These are phyloP conservation scores for Amphiprion clarkii DNA, from an alignment of 2,797 vertebrate genomes.

Conservation along the genomic window DNA sequence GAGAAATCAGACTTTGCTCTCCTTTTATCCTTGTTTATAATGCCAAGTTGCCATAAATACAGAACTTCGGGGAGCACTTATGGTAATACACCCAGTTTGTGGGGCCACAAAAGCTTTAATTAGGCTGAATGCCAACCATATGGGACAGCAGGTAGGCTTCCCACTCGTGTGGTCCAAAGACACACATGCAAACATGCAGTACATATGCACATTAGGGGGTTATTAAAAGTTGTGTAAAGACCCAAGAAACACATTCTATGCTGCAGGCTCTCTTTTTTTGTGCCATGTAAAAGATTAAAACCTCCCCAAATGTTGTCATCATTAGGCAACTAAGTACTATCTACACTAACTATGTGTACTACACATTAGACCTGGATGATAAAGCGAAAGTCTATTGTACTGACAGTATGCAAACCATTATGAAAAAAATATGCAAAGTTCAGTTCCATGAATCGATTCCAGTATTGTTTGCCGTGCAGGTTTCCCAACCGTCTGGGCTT, in stretches of 20 bases:
- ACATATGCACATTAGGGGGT: slow-evolving; percentile 32
- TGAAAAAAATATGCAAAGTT: too few species aligned
- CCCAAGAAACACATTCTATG: slow-evolving; percentile 26
- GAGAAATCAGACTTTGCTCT: slow-evolving; percentile 65
- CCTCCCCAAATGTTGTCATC: slow-evolving; percentile 7
- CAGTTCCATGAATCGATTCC: too few species aligned
- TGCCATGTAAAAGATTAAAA: slow-evolving; percentile 12
- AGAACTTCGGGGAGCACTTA: slow-evolving; percentile 72
- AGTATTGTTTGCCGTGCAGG: too few species aligned
- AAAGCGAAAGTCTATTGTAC: too few species aligned
- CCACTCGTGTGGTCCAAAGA: slow-evolving; percentile 68
- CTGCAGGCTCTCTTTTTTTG: slow-evolving; percentile 22
- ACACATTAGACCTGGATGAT: background rate
- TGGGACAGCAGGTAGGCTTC: slow-evolving; percentile 78
- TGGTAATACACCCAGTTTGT: slow-evolving; percentile 75
- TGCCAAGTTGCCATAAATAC: slow-evolving; percentile 82
- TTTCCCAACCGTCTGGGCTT: too few species aligned
- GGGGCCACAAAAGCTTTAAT: slow-evolving; percentile 81
- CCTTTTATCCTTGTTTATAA: slow-evolving; percentile 81
- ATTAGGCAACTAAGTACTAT: slow-evolving; percentile 2
- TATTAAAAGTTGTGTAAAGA: slow-evolving; percentile 48
- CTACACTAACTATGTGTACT: background rate
- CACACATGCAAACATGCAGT: slow-evolving; percentile 28
- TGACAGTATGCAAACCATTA: too few species aligned
- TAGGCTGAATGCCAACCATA: slow-evolving; percentile 81